Evolutionary conservation across 2,113 vertebrate genomes (phyloP).

Genomic region (Dasyprocta punctata): DNA sequence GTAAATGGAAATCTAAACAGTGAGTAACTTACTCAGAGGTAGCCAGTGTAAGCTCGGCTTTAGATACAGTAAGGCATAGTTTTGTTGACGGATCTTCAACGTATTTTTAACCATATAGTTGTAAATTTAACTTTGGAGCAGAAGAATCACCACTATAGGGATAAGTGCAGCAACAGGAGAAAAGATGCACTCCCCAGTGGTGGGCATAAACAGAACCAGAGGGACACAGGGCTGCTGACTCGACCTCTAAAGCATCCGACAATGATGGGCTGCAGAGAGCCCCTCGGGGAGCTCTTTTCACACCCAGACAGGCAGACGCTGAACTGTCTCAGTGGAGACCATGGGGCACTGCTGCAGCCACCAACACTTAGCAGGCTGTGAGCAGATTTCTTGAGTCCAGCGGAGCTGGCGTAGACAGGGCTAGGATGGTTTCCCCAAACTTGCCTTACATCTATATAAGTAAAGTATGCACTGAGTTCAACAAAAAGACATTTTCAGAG

Average conservation of each 20-base stretch:
- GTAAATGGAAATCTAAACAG: background rate
- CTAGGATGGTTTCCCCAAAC: background rate
- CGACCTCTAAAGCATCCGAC: background rate
- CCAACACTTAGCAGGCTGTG: background rate
- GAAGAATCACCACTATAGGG: background rate
- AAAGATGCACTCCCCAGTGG: background rate
- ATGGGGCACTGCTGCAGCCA: background rate
- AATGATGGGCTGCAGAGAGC: background rate
- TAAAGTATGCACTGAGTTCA: background rate
- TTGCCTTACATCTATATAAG: background rate
- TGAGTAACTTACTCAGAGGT: background rate
- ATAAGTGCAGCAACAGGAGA: background rate
- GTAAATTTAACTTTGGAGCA: background rate
- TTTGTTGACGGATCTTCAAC: background rate
- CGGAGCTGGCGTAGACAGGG: background rate
- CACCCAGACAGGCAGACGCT: background rate
- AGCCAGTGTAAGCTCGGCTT: background rate
- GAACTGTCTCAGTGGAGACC: background rate
- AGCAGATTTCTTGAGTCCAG: background rate
- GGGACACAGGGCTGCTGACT: background rate
- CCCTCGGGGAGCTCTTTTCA: background rate
- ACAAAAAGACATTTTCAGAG: background rate
- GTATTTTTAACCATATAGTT: background rate
- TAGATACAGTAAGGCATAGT: background rate
- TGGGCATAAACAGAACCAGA: background rate